Percentiles rank a stretch among this genome's conserved stretches.
phyloP scores from a whole-genome alignment of 35 echinoderm and acorn worm genomes.

The Apostichopus parvimensis region DNA sequence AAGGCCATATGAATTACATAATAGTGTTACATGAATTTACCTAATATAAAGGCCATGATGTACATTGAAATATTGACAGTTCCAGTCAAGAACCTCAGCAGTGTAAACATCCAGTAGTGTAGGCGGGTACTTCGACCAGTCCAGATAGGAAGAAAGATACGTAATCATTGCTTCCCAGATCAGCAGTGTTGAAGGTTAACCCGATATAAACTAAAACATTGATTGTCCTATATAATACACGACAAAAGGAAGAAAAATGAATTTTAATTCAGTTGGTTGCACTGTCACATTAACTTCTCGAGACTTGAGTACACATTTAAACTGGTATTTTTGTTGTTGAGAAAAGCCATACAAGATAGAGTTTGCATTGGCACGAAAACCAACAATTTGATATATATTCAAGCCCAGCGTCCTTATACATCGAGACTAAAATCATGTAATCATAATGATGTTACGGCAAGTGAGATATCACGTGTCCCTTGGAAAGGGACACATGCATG shows the following conservation, averaged over 20 bases:
- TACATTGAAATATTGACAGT: constrained; percentile 34
- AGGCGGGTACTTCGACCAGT: constrained; percentile 81
- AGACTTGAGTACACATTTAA: too few species aligned
- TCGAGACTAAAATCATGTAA: too few species aligned
- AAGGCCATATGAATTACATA: too few species aligned
- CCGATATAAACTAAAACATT: constrained; percentile 72
- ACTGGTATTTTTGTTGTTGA: neutral
- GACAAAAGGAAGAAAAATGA: neutral
- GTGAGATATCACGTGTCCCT: too few species aligned
- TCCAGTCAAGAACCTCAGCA: constrained; percentile 40
- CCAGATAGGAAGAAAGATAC: constrained; percentile 72
- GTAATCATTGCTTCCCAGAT: constrained; percentile 67
- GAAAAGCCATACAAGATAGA: neutral
- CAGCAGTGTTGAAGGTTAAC: constrained; percentile 59
- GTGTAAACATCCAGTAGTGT: constrained; percentile 46
- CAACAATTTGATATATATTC: too few species aligned
- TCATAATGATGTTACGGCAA: too few species aligned
- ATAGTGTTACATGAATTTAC: neutral
- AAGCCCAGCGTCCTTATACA: too few species aligned
- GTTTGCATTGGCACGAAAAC: too few species aligned
- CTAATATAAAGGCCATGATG: constrained; percentile 37
- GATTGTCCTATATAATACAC: constrained; percentile 45
- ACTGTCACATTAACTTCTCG: too few species aligned
- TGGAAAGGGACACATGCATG: too few species aligned
- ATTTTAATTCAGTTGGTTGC: neutral